Percentiles rank a stretch among this genome's conserved stretches.
phyloP scores from a whole-genome alignment of 2,113 vertebrate genomes.

The Dendropsophus ebraccatus region DNA sequence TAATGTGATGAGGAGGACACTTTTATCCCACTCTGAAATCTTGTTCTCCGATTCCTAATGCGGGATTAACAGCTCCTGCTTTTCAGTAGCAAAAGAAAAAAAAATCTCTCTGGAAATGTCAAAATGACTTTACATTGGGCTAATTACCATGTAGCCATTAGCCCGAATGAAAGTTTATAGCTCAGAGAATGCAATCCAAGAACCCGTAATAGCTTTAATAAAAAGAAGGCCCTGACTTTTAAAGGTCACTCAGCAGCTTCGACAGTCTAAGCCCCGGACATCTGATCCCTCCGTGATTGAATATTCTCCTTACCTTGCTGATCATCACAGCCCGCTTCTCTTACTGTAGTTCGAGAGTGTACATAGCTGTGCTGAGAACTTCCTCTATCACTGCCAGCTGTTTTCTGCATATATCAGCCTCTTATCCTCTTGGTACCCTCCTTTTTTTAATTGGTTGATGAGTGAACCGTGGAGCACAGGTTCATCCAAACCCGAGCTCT shows the following conservation, averaged over 20 bases:
- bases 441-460: too few relatives aligned
- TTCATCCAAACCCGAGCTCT: too few relatives aligned
- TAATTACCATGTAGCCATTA: conserved; percentile 41
- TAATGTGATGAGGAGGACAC: neutral
- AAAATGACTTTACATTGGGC: conserved; percentile 27
- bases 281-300: neutral
- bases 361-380: neutral
- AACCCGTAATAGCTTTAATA: conserved; percentile 41
- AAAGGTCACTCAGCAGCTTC: conserved; percentile 31
- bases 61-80: neutral
- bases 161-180: conserved; percentile 22
- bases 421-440: neutral
- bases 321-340: neutral
- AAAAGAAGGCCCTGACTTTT: conserved; percentile 36
- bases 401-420: neutral
- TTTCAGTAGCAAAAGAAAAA: neutral
- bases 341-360: neutral
- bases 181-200: conserved; percentile 16
- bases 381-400: neutral
- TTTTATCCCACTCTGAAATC: neutral
- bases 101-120: conserved; percentile 44
- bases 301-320: neutral
- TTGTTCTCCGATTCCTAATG: neutral
- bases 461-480: too few relatives aligned
- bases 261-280: neutral